Percentiles rank a stretch among this genome's conserved stretches.
Evolutionary conservation across 1,140 invertebrate genomes (phyloP).

Genomic region (Lycorma delicatula): DNA sequence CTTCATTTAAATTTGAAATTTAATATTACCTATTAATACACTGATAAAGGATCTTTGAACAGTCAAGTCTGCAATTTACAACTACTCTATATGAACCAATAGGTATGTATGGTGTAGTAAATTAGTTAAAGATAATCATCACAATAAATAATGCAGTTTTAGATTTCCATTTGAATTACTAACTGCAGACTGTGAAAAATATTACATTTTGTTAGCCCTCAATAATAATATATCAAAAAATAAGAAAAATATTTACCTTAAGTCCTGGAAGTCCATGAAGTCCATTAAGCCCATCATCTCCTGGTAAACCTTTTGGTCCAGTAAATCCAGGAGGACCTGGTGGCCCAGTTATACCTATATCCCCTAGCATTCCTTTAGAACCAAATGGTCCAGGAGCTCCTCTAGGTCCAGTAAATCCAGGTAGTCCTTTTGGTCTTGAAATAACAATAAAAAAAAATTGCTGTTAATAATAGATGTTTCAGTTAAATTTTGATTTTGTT

Average conservation of each 20-base stretch:
- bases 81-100: too few relatives aligned
- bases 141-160: too few relatives aligned
- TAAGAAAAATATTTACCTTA: constrained; percentile 42
- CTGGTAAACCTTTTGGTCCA: constrained; percentile 45
- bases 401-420: constrained; percentile 44
- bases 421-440: constrained; percentile 37
- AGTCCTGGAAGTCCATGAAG: constrained; percentile 47
- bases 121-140: too few relatives aligned
- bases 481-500: not conserved
- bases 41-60: too few relatives aligned
- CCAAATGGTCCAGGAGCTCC: constrained; percentile 40
- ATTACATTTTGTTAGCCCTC: too few relatives aligned
- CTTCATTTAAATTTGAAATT: too few relatives aligned
- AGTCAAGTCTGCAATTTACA: too few relatives aligned
- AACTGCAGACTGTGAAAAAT: too few relatives aligned
- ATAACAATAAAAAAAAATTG: too few relatives aligned
- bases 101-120: too few relatives aligned
- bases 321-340: constrained; percentile 44
- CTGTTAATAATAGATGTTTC: not conserved
- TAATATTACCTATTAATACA: too few relatives aligned
- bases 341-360: constrained; percentile 36
- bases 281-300: constrained; percentile 50
- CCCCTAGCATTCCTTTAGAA: constrained; percentile 43
- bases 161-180: constrained; percentile 11
- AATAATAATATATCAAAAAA: too few relatives aligned